phyloP scores from a whole-genome alignment of 2,113 vertebrate species.

The Alligator mississippiensis region DNA sequence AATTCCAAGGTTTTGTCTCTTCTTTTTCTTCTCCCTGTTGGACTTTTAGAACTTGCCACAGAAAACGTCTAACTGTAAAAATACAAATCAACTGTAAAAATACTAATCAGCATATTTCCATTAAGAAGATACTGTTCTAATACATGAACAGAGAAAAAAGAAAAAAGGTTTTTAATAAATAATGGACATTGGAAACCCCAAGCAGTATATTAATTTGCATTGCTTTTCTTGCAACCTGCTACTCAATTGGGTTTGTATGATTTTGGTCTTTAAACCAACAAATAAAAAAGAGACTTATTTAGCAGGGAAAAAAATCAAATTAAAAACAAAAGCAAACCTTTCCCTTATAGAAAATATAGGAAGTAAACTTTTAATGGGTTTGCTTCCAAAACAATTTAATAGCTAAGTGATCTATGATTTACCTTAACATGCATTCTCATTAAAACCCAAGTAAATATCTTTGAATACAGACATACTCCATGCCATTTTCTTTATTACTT shows the following conservation, averaged over 20 bases:
- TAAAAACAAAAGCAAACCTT: conserved; percentile 3
- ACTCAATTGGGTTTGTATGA: conserved; percentile 13
- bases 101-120: neutral
- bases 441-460: conserved; percentile 78
- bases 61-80: neutral
- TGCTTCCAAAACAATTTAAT: conserved; percentile 73
- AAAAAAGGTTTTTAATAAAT: neutral
- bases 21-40: neutral
- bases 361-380: conserved; percentile 69
- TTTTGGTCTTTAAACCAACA: neutral
- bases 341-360: conserved; percentile 36
- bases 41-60: neutral
- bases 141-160: neutral
- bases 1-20: neutral
- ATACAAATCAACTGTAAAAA: neutral
- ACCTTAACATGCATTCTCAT: conserved; percentile 79
- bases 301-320: conserved; percentile 29
- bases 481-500: conserved; percentile 82
- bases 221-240: conserved; percentile 6
- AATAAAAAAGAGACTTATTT: conserved; percentile 27
- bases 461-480: conserved; percentile 67
- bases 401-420: conserved; percentile 76
- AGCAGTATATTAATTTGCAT: neutral
- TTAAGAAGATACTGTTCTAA: neutral
- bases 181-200: neutral